Evolutionary conservation across 2,888 invertebrate genomes (phyloP), one percentile per base, ranked within the genome.

Genomic region (Drosophila tanythrix): DNA sequence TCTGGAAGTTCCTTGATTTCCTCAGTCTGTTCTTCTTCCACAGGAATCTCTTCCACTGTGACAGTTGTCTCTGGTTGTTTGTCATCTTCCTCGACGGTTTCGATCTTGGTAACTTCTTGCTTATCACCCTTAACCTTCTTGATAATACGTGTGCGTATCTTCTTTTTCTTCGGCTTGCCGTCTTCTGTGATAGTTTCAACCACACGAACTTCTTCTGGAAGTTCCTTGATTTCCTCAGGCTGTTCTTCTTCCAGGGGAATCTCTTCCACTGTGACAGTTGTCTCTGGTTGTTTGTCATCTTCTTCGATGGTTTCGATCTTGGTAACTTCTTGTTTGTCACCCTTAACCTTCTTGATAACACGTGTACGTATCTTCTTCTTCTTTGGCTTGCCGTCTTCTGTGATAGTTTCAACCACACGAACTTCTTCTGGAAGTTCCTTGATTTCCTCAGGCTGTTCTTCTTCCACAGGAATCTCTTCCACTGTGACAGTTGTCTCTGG

Each of bases 61-160:
- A 66, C 66, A 3, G 66, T 66, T 13, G 53, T 66, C 8, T 66
- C 60, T 5, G 66, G 66, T 29, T 36, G 7, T 2, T 66, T 66
- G 21, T 60, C 59, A 31, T 66, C 66, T 10, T 66, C 66, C 0
- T 60, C 60, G 6, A 66, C 36, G 13, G 66, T 66, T 53, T 66
- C 60, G 15, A 66, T 66, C 53, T 66, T 66, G 15, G 66, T 66
- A 51, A 66, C 60, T 25, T 66, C 66, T 60, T 66, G 60, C 2
- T 60, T 66, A 21, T 61, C 50, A 5, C 66, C 66, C 53, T 66
- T 66, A 21, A 66, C 25, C 36, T 66, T 66, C n/a, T 66, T 66
- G 29, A 66, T 60, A 11, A 66, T 29, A 11, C 66, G 66, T 7
- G 66, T 66, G n/a, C 66, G 66, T 8, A 66, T 66, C 66, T 59